A percentile compares a stretch with the other conserved stretches of the same genome.
phyloP scores from a whole-genome alignment of 2,113 vertebrate species.

The Alligator sinensis region DNA sequence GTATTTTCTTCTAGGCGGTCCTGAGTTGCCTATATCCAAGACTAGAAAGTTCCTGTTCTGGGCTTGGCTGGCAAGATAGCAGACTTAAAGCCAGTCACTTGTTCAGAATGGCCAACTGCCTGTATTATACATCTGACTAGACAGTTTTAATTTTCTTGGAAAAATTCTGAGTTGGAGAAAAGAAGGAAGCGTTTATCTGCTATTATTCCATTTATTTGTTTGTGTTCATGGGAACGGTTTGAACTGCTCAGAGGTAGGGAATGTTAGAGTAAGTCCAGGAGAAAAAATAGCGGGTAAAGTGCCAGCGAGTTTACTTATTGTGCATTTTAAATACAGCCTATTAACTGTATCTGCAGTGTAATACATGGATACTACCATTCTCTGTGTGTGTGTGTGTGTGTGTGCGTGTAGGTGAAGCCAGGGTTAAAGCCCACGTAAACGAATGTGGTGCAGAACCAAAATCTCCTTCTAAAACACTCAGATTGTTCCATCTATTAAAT shows the following conservation, averaged over 20 bases:
- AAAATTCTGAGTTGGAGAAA: not conserved
- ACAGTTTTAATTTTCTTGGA: not conserved
- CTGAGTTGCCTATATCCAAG: slow-evolving; percentile 2
- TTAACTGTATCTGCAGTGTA: slow-evolving; percentile 34
- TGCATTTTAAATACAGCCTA: slow-evolving; percentile 1
- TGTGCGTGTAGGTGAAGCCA: not conserved
- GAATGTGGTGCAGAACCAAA: not conserved
- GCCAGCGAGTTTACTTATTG: not conserved
- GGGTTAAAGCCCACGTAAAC: slow-evolving; percentile 37
- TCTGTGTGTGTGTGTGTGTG: not conserved
- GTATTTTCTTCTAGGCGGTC: slow-evolving; percentile 14
- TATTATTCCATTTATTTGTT: not conserved
- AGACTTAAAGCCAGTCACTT: not conserved
- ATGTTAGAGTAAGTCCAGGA: slow-evolving; percentile 40
- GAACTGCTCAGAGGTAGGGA: slow-evolving; percentile 51
- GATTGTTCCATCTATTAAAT: slow-evolving; percentile 55
- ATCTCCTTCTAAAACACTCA: not conserved
- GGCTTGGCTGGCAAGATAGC: not conserved
- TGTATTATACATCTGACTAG: not conserved
- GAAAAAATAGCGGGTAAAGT: slow-evolving; percentile 29
- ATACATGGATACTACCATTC: not conserved
- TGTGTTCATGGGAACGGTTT: not conserved
- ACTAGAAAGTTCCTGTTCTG: not conserved
- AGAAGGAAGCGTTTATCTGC: not conserved
- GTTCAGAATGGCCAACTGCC: not conserved